Evolutionary conservation across 35 echinoderm and acorn worm genomes (phyloP), one percentile per base, ranked within the genome.

Genomic region (Apostichopus parvimensis): DNA sequence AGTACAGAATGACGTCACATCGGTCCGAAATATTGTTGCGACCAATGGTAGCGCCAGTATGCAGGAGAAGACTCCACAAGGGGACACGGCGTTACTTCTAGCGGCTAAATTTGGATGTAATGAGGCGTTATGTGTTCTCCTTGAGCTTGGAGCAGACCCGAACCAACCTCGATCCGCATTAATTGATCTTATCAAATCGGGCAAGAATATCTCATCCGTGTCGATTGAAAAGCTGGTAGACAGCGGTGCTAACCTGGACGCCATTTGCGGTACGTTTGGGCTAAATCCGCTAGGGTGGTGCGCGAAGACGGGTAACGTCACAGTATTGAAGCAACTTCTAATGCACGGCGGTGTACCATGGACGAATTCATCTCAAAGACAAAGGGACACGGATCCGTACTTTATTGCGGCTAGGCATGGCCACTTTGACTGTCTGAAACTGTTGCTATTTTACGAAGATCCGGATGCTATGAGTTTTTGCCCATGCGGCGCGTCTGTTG

Each of bases 401-500:
- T 90, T 77, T 57, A 78, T 78, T 5, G 88, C 88, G 6, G 88
- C 88, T 28, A 90, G 56, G 45, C 25, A 73, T 8, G 88, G 88
- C 14, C 65, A 90, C 45, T 73, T 90, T 53, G 88, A 90, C 24
- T 90, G 88, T 14, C 57, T 90, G 7, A 90, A 78, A 78, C 52
- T 90, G 13, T 54, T 90, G 7, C 68, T 90, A 6, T 90, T 90
- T 78, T 73, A 77, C 73, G 88, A 90, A 15, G 88, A 90, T 12
- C 88, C 88, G 15, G 68, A 90, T 56, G 88, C 88, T 21, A 90
- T 90, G 88, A 90, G 68, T n/a, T 45, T 90, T 5, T 90, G 88
- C 26, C 88, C 73, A 78, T 90, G 88, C 68, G 88, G 88, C 21
- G 66, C 21, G 22, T 56, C 70, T 5, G 53, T 90, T 3, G 15